Percentiles rank a stretch among this genome's conserved stretches.
Conservation (phyloP, 2,888 invertebrate species). For the Chloroclysta siterata region DNA sequence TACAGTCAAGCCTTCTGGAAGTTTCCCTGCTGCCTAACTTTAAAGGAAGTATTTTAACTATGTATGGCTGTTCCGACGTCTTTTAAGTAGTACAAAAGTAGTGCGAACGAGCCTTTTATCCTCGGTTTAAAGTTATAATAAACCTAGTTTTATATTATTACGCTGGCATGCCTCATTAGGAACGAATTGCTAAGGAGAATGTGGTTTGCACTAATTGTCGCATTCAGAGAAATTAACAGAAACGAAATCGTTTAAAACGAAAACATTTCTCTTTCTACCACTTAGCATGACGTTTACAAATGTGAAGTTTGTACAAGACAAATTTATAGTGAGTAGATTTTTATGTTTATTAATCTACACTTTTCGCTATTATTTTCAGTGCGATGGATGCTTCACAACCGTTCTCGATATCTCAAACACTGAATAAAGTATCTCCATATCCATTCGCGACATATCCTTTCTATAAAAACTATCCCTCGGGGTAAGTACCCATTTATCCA, state of each 20-base stretch:
- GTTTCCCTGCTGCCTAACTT: conserved; percentile 54
- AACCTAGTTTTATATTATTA: conserved; percentile 25
- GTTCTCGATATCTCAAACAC: conserved; percentile 19
- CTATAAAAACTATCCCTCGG: conserved; percentile 29
- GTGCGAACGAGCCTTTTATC: conserved; percentile 32
- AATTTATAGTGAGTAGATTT: not conserved
- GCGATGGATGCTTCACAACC: conserved; percentile 1
- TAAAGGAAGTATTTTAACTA: conserved; percentile 60
- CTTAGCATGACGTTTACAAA: not conserved
- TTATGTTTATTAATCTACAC: too few species aligned
- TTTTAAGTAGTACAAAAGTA: conserved; percentile 39
- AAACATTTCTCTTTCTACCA: not conserved
- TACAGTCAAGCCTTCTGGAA: conserved; percentile 59
- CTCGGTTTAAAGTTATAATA: conserved; percentile 34
- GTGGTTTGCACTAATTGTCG: not conserved
- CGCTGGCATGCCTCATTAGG: conserved; percentile 5
- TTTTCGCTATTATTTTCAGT: not conserved
- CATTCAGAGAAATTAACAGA: conserved; percentile 2
- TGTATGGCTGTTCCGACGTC: conserved; percentile 33
- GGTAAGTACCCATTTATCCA: conserved; percentile 34
- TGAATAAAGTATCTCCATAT: conserved; percentile 22
- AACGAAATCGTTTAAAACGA: not conserved
- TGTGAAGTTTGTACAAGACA: not conserved
- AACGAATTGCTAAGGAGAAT: not conserved
- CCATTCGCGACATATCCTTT: conserved; percentile 21